Percentiles rank a stretch among this genome's conserved stretches.
These are phyloP conservation scores for Subanguina moxae DNA, from an alignment of 1,140 invertebrate species.

Conservation along the genomic window DNA sequence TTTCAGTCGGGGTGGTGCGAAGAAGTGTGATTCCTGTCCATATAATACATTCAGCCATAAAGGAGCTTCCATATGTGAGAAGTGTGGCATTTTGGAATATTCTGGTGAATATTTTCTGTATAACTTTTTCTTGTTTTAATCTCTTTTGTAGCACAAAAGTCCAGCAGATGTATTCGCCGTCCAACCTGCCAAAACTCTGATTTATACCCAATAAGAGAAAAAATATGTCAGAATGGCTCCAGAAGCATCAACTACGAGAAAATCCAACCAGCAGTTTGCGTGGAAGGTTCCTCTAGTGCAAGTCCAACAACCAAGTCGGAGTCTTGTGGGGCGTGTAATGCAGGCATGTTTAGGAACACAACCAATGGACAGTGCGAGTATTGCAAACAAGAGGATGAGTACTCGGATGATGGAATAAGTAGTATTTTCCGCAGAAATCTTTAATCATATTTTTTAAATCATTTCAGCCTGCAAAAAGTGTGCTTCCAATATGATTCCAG, in stretches of 20 bases:
- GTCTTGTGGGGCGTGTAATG: slow-evolving; percentile 53
- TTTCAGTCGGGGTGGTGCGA: slow-evolving; percentile 62
- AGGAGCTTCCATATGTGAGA: slow-evolving; percentile 62
- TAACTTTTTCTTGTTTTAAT: too few relatives aligned
- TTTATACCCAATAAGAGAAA: slow-evolving; percentile 64
- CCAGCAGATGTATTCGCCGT: slow-evolving; percentile 61
- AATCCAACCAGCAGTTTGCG: slow-evolving; percentile 65
- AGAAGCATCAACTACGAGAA: slow-evolving; percentile 64
- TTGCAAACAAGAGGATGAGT: slow-evolving; percentile 58
- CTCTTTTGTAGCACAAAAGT: slow-evolving; percentile 60
- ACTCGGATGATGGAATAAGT: slow-evolving; percentile 60
- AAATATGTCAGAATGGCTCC: slow-evolving; percentile 61
- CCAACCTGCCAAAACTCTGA: slow-evolving; percentile 65
- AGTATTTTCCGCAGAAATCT: too few relatives aligned
- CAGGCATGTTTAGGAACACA: slow-evolving; percentile 38
- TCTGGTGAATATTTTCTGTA: background rate
- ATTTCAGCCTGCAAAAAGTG: slow-evolving; percentile 62
- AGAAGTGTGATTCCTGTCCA: slow-evolving; percentile 63
- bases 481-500: slow-evolving; percentile 64
- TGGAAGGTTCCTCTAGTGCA: background rate
- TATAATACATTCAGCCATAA: slow-evolving; percentile 61
- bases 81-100: slow-evolving; percentile 60
- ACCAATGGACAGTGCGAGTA: slow-evolving; percentile 60
- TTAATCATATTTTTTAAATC: slow-evolving; percentile 3
- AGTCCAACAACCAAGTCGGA: background rate